Evolutionary conservation across 2,888 invertebrate species (phyloP).

Genomic region (Meghimatium bilineatum): DNA sequence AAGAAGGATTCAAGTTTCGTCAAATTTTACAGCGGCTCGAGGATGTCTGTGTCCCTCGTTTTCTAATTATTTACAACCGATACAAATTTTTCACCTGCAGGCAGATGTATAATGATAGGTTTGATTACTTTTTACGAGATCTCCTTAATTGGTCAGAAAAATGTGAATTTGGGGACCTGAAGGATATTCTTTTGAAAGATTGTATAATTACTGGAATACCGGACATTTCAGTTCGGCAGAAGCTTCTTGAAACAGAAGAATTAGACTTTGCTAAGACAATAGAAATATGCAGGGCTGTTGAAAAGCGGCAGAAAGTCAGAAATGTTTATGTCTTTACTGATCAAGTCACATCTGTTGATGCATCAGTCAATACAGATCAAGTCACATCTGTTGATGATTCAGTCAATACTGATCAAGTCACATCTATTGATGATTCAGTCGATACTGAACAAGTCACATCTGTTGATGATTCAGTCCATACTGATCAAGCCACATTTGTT

Average conservation of each 20-base stretch:
- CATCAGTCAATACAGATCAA: not conserved
- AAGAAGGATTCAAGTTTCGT: slow-evolving; percentile 35
- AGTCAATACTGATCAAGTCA: not conserved
- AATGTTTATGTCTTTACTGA: slow-evolving; percentile 3
- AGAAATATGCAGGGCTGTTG: slow-evolving; percentile 37
- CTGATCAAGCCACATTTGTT: not conserved
- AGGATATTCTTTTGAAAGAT: slow-evolving; percentile 41
- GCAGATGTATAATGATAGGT: slow-evolving; percentile 1
- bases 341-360: not conserved
- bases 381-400: not conserved
- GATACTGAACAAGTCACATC: too few species aligned
- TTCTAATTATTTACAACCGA: slow-evolving; percentile 43
- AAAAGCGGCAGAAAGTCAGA: not conserved
- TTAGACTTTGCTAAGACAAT: slow-evolving; percentile 33
- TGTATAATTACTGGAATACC: slow-evolving; percentile 41
- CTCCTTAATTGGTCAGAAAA: slow-evolving; percentile 38
- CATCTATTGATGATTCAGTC: not conserved
- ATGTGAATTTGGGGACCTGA: slow-evolving; percentile 45
- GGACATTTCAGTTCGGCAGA: slow-evolving; percentile 33
- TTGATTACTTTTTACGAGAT: slow-evolving; percentile 37
- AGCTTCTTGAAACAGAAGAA: slow-evolving; percentile 37
- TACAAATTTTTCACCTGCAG: slow-evolving; percentile 40
- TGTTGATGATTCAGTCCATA: not conserved
- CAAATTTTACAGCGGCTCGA: slow-evolving; percentile 27
- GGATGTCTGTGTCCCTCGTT: slow-evolving; percentile 36